phyloP scores from a whole-genome alignment of 2,113 vertebrate species.

The Pristiophorus japonicus region DNA sequence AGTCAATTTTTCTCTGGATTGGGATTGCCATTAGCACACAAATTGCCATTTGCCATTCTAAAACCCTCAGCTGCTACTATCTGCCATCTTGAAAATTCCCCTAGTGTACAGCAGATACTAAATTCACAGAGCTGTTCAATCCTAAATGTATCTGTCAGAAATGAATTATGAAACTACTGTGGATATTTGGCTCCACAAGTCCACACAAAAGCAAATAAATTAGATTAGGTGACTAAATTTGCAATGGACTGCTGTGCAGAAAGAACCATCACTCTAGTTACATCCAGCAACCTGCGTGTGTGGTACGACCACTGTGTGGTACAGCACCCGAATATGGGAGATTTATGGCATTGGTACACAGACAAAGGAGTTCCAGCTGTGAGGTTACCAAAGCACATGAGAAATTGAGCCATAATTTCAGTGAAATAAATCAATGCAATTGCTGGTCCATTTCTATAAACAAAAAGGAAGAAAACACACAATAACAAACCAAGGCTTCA shows the following conservation, averaged over 20 bases:
- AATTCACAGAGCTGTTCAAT: neutral
- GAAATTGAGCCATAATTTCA: neutral
- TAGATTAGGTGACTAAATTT: neutral
- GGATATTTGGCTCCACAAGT: neutral
- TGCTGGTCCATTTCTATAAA: neutral
- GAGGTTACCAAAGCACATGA: neutral
- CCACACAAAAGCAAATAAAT: neutral
- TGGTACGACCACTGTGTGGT: neutral
- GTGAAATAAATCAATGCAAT: conserved; percentile 5
- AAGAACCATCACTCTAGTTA: neutral
- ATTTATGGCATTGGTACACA: neutral
- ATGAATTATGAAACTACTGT: neutral
- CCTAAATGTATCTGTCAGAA: neutral
- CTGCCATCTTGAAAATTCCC: neutral
- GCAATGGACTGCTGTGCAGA: neutral
- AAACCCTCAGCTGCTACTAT: neutral
- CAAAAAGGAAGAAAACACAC: neutral
- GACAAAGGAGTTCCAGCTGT: neutral
- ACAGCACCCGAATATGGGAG: neutral
- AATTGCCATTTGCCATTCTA: neutral
- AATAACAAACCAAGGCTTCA: neutral
- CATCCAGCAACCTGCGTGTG: neutral
- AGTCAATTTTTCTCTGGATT: neutral
- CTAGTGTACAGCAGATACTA: neutral
- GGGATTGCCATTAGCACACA: neutral